Base-by-base conservation (phyloP, 2,888 invertebrate genomes). In the Drosophila birchii region DNA sequence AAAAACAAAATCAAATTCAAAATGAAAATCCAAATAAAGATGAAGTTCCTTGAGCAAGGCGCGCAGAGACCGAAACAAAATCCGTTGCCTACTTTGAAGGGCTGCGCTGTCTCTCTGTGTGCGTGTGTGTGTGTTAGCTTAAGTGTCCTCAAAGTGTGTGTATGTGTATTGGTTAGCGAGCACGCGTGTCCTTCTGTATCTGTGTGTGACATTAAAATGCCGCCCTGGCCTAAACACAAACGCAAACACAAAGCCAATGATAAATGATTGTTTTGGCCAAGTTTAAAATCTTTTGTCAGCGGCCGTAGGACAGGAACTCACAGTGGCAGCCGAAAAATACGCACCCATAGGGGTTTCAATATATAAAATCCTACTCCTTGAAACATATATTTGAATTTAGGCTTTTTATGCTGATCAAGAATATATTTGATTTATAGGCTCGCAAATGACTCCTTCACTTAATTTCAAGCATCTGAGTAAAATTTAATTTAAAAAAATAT, bases 231-330 rank as follows among this genome's bases (percentile, higher is more conserved):
- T 66, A 54, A 53, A 34, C 47, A 45, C 68, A 57, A 26, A 67
- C 29, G 68, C 38, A 58, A 57, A 51, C 58, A 70, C 47, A 43
- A 41, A 59, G 68, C 56, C 79, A 70, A 56, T 85, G 80, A 82
- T 82, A 87, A 85, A 85, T 85, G 80, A 81, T 78, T 82, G 78
- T 76, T 80, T 70, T 54, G 41, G 72, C 62, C 76, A 75, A 88
- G 75, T 72, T 82, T 64, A 59, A 76, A 82, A 66, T 78, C 80
- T 78, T 75, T 61, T 67, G 57, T 61, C 62, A 67, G 61, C 64
- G 77, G 73, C 59, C 66, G 60, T 54, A 71, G 16, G 23, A 23
- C 11, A 18, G 41, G n/a, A 20, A 45, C 44, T 29, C 6, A 71
- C 55, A 61, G 55, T 61, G 70, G 53, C 12, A 5, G 29, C 9